Evolutionary conservation across 2,888 invertebrate genomes (phyloP).

Genomic region (Kryphioiulus occultus): DNA sequence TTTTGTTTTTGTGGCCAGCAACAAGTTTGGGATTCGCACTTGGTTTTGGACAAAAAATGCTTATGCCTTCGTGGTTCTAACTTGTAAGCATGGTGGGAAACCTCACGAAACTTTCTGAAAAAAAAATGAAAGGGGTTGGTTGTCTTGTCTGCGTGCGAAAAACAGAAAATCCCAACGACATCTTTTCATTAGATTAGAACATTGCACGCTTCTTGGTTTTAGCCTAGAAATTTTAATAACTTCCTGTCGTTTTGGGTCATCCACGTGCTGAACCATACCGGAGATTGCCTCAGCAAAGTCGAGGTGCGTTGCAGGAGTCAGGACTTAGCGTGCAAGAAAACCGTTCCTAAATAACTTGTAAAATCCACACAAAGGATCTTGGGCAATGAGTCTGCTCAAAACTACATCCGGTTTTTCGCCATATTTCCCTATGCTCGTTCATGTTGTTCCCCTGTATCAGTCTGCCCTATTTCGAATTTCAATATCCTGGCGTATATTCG

Average conservation of each 20-base stretch:
- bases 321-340: no score
- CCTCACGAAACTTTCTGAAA: neutral
- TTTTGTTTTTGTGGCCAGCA: neutral
- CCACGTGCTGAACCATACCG: conserved; percentile 1
- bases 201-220: neutral
- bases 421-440: no score
- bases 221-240: neutral
- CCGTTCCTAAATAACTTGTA: no score
- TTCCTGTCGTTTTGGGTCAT: conserved; percentile 10
- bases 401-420: no score
- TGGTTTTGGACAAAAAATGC: neutral
- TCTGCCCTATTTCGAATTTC: no score
- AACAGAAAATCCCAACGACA: neutral
- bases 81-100: neutral
- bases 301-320: neutral
- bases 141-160: neutral
- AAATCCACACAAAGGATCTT: no score
- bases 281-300: neutral
- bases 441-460: no score
- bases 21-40: neutral
- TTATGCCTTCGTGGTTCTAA: neutral
- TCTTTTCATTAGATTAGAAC: neutral
- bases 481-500: no score
- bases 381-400: no score
- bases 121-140: neutral